Evolutionary conservation across 2,888 invertebrate genomes (phyloP), one percentile per base, ranked within the genome.

Genomic region (Drosophila neonasuta): DNA sequence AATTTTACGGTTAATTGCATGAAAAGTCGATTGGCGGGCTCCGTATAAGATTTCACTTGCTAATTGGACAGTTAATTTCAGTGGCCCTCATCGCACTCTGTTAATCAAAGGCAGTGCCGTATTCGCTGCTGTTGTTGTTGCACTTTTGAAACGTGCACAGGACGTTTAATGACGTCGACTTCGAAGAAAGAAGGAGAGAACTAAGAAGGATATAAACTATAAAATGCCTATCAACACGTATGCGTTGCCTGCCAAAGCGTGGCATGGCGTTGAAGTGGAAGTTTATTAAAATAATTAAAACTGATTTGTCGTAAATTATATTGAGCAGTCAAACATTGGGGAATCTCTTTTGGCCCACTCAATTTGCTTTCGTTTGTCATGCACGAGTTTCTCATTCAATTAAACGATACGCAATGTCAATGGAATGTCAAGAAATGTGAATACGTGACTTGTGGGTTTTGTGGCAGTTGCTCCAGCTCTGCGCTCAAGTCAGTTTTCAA

Each of bases 261-360:
- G 24, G 24, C 24, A 24, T 49, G 48, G 55, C 39, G 13, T 51
- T 51, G 11, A 52, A 57, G 58, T 55, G 64, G 49, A 57, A 61
- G 62, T 76, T 80, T 74, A 78, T 78, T 69, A 65, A 86, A 80
- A 82, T 78, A 82, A 86, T 86, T 78, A 83, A 82, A 82, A 78
- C 75, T 68, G 79, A 74, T 82, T 82, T 68, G 67, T 45, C 65
- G 68, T 68, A 68, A 68, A 65, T 77, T 74, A 68, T 60, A 70
- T 77, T 65, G 51, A 67, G 58, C 56, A 41, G 49, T 48, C 63
- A 50, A 13, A 13, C 49, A 50, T 36, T 45, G 20, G 54, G 34
- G 49, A 49, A 61, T 29, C 32, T 54, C 45, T 59, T 20, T 34
- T 34, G 20, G 51, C 32, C 51, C 51, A 1, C 42, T 56, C 61